Percentiles rank a stretch among this genome's conserved stretches.
Evolutionary conservation across 2,113 vertebrate genomes (phyloP).

Genomic region (Pelodiscus sinensis): DNA sequence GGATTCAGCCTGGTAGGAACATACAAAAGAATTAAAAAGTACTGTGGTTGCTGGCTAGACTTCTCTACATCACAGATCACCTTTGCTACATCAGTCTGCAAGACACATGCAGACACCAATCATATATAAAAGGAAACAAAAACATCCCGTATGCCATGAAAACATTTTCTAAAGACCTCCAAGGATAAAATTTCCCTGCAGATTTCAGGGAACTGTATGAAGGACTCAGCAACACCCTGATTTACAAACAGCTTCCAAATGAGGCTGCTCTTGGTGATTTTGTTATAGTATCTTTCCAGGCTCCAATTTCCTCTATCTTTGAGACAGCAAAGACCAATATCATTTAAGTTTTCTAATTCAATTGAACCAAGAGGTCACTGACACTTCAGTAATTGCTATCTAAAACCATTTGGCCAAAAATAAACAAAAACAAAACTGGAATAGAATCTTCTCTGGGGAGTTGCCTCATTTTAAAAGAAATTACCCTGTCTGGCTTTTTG

Average conservation of each 20-base stretch:
- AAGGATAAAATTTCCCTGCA: not conserved
- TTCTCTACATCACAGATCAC: not conserved
- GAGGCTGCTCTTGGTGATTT: conserved; percentile 51
- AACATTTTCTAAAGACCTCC: not conserved
- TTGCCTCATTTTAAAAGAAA: conserved; percentile 71
- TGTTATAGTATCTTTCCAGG: conserved; percentile 51
- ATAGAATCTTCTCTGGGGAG: conserved; percentile 62
- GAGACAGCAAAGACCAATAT: conserved; percentile 61
- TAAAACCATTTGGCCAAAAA: conserved; percentile 75
- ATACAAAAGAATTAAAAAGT: not conserved
- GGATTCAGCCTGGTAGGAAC: not conserved
- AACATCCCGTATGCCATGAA: not conserved
- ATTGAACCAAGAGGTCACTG: conserved; percentile 75
- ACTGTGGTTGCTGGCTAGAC: not conserved
- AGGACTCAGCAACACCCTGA: not conserved
- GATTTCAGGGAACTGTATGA: not conserved
- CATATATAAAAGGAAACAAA: not conserved
- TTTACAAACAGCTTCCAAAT: conserved; percentile 23
- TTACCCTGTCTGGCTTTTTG: conserved; percentile 52
- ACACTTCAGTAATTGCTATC: conserved; percentile 78
- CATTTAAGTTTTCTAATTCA: conserved; percentile 79
- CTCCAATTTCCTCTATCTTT: conserved; percentile 53
- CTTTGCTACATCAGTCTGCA: not conserved
- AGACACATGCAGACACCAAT: not conserved
- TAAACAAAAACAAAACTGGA: conserved; percentile 65